Evolutionary conservation across 2,113 vertebrate species (phyloP).

Genomic region (Scolopax mira): DNA sequence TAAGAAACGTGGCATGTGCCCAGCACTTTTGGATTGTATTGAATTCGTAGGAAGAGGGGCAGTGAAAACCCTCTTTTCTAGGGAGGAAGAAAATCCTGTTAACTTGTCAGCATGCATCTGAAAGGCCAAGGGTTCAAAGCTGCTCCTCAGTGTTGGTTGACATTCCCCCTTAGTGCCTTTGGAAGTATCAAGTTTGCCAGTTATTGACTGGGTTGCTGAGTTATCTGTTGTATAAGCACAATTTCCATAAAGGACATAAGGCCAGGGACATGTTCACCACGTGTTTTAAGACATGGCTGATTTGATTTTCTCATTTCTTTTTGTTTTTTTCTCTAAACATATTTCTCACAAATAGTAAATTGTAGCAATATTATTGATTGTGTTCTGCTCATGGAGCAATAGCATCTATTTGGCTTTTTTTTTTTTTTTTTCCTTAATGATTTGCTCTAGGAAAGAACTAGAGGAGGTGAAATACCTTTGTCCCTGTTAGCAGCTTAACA

Average conservation of each 20-base stretch:
- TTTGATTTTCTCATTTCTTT: conserved; percentile 59
- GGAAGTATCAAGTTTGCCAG: conserved; percentile 70
- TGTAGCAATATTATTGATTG: conserved; percentile 37
- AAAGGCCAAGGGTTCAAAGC: conserved; percentile 60
- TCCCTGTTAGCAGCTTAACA: neutral
- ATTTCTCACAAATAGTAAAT: conserved; percentile 38
- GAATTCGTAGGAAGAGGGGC: conserved; percentile 26
- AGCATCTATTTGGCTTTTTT: neutral
- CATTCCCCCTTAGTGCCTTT: conserved; percentile 64
- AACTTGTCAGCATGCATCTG: conserved; percentile 51
- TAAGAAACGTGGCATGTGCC: conserved; percentile 28
- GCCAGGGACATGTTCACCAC: conserved; percentile 54
- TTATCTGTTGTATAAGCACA: conserved; percentile 70
- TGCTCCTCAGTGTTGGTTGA: conserved; percentile 59
- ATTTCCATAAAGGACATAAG: conserved; percentile 67
- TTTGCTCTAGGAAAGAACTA: neutral
- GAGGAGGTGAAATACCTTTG: neutral
- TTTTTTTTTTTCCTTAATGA: neutral
- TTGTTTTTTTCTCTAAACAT: neutral
- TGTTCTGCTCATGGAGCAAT: neutral
- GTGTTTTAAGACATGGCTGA: conserved; percentile 43
- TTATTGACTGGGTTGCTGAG: conserved; percentile 65
- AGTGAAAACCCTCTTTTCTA: neutral
- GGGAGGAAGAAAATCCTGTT: conserved; percentile 49
- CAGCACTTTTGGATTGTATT: conserved; percentile 20